Base-by-base conservation (phyloP, 2,113 vertebrate species). In the Platysternon megacephalum region DNA sequence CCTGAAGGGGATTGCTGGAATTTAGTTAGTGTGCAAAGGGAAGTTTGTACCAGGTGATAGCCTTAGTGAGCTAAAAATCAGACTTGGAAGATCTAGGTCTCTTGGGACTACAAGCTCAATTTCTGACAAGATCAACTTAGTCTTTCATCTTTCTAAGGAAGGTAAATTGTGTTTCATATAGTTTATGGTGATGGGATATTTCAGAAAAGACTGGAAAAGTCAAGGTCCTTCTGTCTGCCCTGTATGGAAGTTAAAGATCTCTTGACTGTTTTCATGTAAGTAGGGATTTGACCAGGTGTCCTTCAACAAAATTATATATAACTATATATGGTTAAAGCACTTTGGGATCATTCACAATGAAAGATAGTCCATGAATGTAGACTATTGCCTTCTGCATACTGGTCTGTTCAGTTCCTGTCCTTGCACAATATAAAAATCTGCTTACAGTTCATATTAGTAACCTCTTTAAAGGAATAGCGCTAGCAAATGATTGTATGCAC, bases 321-420 rank as follows among this genome's bases (percentile, higher is more conserved):
- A 87, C 22, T 58, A 11, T 89, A 95, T 93, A 89, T 39, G 85
- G 51, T 94, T 86, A 92, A 90, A 91, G 2, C 13, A 55, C 56
- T 82, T 42, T 42, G 48, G 22, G 6, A 19, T 51, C 65, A 85
- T 39, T 81, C 53, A 84, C 61, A 48, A 32, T 52, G 48, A 68
- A 61, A 86, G 19, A 49, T 16, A 78, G 3, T n/a, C 22, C 16
- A 39, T 9, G 79, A 83, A 48, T 48, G 3, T 78, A 83, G 91
- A 88, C 88, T 72, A 24, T 4, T 85, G 4, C 13, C 9, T 81
- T 42, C 61, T 87, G 5, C 4, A 95, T 32, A n/a, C 13, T 24
- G 74, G 17, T 28, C 86, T 84, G 10, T 88, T 85, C 61, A 49
- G 22, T 42, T 72, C 93, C 39, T 58, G 80, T 84, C 5, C 29